Percentiles rank a stretch among this genome's conserved stretches.
phyloP scores from a whole-genome alignment of 2,113 vertebrate genomes.

The Bubo bubo region DNA sequence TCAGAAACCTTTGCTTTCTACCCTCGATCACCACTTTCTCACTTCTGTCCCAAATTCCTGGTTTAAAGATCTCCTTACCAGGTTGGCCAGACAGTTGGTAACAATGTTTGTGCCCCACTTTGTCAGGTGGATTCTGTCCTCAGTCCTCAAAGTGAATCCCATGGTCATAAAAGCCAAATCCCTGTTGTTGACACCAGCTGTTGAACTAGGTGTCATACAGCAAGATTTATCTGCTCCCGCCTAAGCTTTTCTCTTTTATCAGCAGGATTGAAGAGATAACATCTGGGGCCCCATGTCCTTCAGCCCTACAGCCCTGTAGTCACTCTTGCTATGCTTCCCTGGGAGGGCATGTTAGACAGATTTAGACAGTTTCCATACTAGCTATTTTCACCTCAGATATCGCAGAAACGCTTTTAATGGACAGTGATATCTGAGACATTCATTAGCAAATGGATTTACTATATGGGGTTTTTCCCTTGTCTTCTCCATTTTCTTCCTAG shows the following conservation, averaged over 20 bases:
- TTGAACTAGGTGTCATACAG: not conserved
- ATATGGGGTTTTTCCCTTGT: not conserved
- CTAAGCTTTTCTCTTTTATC: not conserved
- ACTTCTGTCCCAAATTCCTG: not conserved
- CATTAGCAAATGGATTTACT: not conserved
- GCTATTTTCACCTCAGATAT: not conserved
- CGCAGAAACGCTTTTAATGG: not conserved
- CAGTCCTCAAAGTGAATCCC: not conserved
- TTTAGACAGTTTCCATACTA: not conserved
- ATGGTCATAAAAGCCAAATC: not conserved
- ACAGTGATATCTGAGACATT: not conserved
- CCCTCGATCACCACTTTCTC: not conserved
- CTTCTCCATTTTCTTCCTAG: not conserved
- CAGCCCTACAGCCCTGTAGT: not conserved
- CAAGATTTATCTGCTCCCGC: not conserved
- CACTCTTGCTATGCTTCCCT: not conserved
- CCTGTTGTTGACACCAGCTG: not conserved
- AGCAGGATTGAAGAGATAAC: not conserved
- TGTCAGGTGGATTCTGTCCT: not conserved
- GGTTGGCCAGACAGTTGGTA: not conserved
- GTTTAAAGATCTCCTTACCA: not conserved
- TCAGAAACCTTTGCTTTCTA: not conserved
- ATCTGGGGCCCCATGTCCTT: not conserved
- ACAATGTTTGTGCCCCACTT: not conserved
- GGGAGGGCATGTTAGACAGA: not conserved